These are phyloP conservation scores for Pogonophryne albipinna DNA, from an alignment of 2,797 vertebrate genomes.

Conservation along the genomic window DNA sequence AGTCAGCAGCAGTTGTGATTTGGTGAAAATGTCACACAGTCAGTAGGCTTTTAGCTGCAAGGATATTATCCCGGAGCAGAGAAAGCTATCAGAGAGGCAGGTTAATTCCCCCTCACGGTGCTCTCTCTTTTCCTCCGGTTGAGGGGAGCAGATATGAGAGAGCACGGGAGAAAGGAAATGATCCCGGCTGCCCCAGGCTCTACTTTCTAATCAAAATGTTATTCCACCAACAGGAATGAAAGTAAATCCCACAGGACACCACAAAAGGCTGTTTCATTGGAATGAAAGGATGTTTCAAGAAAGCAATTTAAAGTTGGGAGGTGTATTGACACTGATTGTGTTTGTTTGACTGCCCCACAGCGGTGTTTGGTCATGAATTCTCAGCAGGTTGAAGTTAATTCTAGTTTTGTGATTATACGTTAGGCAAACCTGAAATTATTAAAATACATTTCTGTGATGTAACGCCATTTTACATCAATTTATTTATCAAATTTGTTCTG, in stretches of 20 bases:
- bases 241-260: slow-evolving; percentile 65
- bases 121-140: slow-evolving; percentile 36
- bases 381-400: slow-evolving; percentile 25
- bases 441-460: background rate
- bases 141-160: slow-evolving; percentile 58
- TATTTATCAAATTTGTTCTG: background rate
- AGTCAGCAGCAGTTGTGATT: slow-evolving; percentile 64
- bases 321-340: slow-evolving; percentile 56
- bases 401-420: slow-evolving; percentile 27
- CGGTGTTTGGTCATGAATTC: slow-evolving; percentile 28
- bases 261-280: slow-evolving; percentile 51
- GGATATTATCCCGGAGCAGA: slow-evolving; percentile 67
- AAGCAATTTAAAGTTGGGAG: slow-evolving; percentile 70
- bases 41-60: slow-evolving; percentile 43
- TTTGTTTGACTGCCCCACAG: slow-evolving; percentile 53
- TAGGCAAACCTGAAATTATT: slow-evolving; percentile 1
- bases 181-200: slow-evolving; percentile 65
- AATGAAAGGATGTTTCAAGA: slow-evolving; percentile 42
- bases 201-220: slow-evolving; percentile 79
- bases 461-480: background rate
- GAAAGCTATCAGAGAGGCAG: slow-evolving; percentile 65
- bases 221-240: slow-evolving; percentile 70
- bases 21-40: slow-evolving; percentile 74
- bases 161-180: slow-evolving; percentile 59
- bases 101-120: slow-evolving; percentile 57